Base-by-base conservation (phyloP, 53 echinoderm and acorn worm genomes). In the Holothuria leucospilota region DNA sequence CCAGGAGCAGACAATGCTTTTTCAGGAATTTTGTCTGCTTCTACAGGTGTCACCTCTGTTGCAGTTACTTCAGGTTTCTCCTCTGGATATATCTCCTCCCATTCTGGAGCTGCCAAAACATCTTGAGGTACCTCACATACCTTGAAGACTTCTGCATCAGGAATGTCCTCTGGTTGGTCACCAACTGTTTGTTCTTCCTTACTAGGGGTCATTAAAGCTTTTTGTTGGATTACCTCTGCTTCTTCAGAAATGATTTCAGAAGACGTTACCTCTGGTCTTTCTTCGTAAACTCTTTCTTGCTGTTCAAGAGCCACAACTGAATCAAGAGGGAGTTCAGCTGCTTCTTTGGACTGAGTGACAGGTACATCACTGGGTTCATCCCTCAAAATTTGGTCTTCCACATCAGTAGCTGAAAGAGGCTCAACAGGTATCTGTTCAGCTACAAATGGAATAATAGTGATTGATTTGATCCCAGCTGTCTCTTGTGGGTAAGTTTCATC, bases 351-450 rank as follows among this genome's bases (percentile, higher is more conserved):
- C 2, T 28, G 24, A 68, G 65, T 91, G 87, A 68, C 87, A 14
- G 26, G 18, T 21, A 29, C 39, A 69, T 85, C 85, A 16, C 69
- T 53, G 53, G 85, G 85, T 69, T 85, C 69, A 28, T 85, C 85
- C 23, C 58, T 70, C 26, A 69, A 18, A n/a, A 81, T 52, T 21
- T 88, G 85, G 16, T 85, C 63, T 64, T 85, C 78, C 78, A 63
- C 85, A 68, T 56, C 67, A 69, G 86, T 62, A 25, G 81, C 85
- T 53, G 77, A 81, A 59, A 92, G 51, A 61, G 83, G 66, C 40
- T 69, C 34, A 66, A 73, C 72, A 20, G 81, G 51, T 18, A 89
- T 49, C 53, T 85, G 86, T 56, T 89, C 82, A 25, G 92, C 89
- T 46, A 86, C 89, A 63, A 70, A 78, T 46, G 85, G 51, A 4